Percentiles rank a stretch among this genome's conserved stretches.
Conservation (phyloP, 2,113 vertebrate species). For the Chrysochloris asiatica region DNA sequence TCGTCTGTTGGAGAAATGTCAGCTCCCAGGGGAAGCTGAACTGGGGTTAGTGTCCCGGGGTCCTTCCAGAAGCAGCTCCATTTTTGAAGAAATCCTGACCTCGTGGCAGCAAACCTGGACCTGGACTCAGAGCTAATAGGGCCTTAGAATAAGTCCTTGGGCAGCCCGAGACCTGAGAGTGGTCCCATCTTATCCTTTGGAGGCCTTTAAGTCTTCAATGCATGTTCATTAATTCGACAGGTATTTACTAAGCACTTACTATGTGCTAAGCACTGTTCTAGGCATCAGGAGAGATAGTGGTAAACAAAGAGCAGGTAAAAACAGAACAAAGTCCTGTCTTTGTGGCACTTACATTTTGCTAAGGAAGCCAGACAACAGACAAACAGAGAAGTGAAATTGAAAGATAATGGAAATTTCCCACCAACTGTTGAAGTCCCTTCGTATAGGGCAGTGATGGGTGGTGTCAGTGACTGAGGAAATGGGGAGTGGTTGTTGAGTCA, state of each 20-base stretch:
- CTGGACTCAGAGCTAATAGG: background rate
- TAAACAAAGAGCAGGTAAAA: background rate
- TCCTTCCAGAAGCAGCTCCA: background rate
- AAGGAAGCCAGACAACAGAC: background rate
- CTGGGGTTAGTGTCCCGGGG: background rate
- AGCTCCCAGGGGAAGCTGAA: background rate
- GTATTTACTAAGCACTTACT: background rate
- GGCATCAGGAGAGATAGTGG: background rate
- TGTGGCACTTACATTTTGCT: too few relatives aligned
- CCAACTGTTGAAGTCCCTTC: too few relatives aligned
- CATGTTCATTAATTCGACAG: background rate
- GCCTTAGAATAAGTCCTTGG: background rate
- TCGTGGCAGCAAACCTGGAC: background rate
- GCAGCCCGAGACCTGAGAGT: background rate
- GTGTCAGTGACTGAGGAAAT: background rate
- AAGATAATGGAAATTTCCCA: too few relatives aligned
- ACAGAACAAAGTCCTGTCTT: background rate
- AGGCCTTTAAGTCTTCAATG: background rate
- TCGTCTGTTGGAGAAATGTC: background rate
- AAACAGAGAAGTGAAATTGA: background rate
- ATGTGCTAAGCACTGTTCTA: too few relatives aligned
- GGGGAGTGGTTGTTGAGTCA: background rate
- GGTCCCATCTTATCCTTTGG: background rate
- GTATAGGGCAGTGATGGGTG: too few relatives aligned
- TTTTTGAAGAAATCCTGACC: slow-evolving; percentile 23